Evolutionary conservation across 2,797 vertebrate genomes (phyloP).

Genomic region (Denticeps clupeoides): DNA sequence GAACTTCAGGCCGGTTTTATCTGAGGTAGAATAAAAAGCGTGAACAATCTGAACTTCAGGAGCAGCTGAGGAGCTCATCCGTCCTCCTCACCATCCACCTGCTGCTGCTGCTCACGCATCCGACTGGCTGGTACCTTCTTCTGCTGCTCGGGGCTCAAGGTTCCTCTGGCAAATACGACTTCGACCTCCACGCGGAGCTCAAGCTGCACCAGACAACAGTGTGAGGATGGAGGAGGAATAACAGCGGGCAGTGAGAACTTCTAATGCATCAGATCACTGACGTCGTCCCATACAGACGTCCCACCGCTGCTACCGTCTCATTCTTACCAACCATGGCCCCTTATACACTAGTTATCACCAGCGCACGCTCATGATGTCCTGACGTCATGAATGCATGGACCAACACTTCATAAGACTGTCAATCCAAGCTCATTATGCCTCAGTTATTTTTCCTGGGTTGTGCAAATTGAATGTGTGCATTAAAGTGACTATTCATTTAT

Average conservation of each 20-base stretch:
- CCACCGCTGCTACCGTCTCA: too few species aligned
- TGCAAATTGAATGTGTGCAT: too few species aligned
- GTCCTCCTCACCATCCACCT: slow-evolving; percentile 62
- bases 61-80: background rate
- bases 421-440: too few species aligned
- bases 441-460: too few species aligned
- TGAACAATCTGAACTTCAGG: background rate
- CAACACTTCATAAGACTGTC: too few species aligned
- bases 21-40: slow-evolving; percentile 3
- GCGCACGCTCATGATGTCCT: too few species aligned
- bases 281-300: too few species aligned
- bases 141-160: slow-evolving; percentile 71
- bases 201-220: slow-evolving; percentile 50
- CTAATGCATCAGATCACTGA: too few species aligned
- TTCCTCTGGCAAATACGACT: slow-evolving; percentile 74
- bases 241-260: background rate
- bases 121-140: slow-evolving; percentile 68
- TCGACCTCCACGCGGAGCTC: slow-evolving; percentile 72
- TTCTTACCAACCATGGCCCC: too few species aligned
- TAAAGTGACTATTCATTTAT: too few species aligned
- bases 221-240: background rate
- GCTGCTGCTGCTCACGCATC: slow-evolving; percentile 60
- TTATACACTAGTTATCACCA: too few species aligned
- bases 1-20: slow-evolving; percentile 47
- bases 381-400: too few species aligned